Percentiles rank a stretch among this genome's conserved stretches.
Conservation (phyloP, 2,113 vertebrate genomes). For the Nematolebias whitei region DNA sequence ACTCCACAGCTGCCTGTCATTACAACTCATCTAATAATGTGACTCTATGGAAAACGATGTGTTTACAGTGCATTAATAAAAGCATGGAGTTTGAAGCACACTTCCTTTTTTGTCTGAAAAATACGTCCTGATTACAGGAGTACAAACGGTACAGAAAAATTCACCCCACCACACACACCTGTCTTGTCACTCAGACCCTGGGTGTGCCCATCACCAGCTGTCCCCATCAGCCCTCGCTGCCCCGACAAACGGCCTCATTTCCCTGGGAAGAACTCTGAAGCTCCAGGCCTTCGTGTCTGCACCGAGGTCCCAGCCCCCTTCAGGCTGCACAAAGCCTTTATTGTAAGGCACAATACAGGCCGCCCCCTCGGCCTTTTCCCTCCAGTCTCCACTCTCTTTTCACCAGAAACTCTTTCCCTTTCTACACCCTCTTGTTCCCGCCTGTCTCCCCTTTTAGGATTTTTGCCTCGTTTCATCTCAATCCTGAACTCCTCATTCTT, state of each 20-base stretch:
- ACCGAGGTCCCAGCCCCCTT: slow-evolving; percentile 68
- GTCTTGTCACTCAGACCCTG: slow-evolving; percentile 66
- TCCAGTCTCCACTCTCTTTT: slow-evolving; percentile 53
- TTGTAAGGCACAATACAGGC: slow-evolving; percentile 75
- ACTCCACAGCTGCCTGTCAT: slow-evolving; percentile 57
- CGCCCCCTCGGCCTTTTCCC: slow-evolving; percentile 63
- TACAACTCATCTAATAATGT: slow-evolving; percentile 25
- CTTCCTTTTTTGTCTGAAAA: slow-evolving; percentile 37
- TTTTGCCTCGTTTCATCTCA: slow-evolving; percentile 12
- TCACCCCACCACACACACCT: slow-evolving; percentile 50
- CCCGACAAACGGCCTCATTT: slow-evolving; percentile 62
- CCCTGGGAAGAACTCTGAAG: slow-evolving; percentile 48
- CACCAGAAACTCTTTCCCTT: slow-evolving; percentile 55
- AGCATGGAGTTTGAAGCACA: slow-evolving; percentile 20
- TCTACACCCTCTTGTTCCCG: slow-evolving; percentile 35
- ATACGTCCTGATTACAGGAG: slow-evolving; percentile 20
- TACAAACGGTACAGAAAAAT: slow-evolving; percentile 5
- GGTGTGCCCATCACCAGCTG: slow-evolving; percentile 33
- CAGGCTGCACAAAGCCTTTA: slow-evolving; percentile 71
- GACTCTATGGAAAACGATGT: slow-evolving; percentile 8
- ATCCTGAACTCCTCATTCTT: background rate
- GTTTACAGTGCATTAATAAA: slow-evolving; percentile 8
- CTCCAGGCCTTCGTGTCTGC: slow-evolving; percentile 32
- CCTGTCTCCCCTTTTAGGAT: slow-evolving; percentile 27
- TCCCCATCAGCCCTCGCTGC: slow-evolving; percentile 23